phyloP scores from a whole-genome alignment of 2,888 invertebrate genomes.

The Eupelmus urozonus region DNA sequence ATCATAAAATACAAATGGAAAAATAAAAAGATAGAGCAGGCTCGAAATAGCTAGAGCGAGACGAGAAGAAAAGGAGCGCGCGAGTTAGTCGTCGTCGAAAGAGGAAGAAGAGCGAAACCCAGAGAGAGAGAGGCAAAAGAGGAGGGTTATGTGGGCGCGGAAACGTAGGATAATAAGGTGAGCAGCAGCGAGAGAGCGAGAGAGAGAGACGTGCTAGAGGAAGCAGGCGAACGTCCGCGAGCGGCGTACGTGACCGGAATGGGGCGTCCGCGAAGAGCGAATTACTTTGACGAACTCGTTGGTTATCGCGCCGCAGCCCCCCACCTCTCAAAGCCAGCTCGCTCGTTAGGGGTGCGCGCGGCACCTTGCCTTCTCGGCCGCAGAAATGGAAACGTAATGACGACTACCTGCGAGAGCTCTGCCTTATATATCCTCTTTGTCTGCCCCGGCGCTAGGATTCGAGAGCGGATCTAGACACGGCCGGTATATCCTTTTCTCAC shows the following conservation, averaged over 20 bases:
- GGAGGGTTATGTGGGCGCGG: slow-evolving; percentile 62
- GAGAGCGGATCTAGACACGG: too few relatives aligned
- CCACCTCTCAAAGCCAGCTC: slow-evolving; percentile 3
- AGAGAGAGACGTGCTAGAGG: slow-evolving; percentile 31
- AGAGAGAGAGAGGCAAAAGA: slow-evolving; percentile 24
- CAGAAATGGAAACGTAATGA: slow-evolving; percentile 56
- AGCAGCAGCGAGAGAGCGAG: neutral
- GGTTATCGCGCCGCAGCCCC: slow-evolving; percentile 54
- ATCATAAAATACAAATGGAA: slow-evolving; percentile 39
- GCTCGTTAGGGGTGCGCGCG: slow-evolving; percentile 28
- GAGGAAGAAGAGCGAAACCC: too few relatives aligned
- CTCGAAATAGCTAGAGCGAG: neutral
- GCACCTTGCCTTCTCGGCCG: slow-evolving; percentile 10
- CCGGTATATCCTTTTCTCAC: neutral
- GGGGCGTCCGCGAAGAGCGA: slow-evolving; percentile 64
- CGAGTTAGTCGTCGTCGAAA: too few relatives aligned
- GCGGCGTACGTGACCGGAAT: slow-evolving; percentile 68
- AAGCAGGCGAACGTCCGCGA: slow-evolving; percentile 55
- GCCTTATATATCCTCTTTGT: neutral
- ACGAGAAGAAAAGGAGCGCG: neutral
- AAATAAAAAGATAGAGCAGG: slow-evolving; percentile 31
- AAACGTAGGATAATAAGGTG: slow-evolving; percentile 68
- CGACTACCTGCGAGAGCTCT: too few relatives aligned
- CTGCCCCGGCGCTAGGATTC: too few relatives aligned
- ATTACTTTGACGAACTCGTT: slow-evolving; percentile 73